Percentiles rank a stretch among this genome's conserved stretches.
Conservation (phyloP, 2,888 invertebrate genomes). For the Zhuqinia jingwanae region DNA sequence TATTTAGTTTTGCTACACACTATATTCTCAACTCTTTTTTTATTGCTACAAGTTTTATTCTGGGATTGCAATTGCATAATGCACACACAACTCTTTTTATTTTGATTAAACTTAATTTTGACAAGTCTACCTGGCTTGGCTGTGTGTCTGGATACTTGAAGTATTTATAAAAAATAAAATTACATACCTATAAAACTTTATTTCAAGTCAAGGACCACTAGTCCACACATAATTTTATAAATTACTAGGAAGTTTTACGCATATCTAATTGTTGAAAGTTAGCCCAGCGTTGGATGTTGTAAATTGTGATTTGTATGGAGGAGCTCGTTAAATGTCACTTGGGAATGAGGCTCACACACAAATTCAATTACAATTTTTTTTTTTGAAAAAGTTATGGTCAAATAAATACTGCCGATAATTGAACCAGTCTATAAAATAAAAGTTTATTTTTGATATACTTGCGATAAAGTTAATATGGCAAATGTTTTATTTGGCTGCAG, state of each 20-base stretch:
- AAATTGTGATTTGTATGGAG: background rate
- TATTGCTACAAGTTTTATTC: background rate
- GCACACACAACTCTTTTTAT: too few species aligned
- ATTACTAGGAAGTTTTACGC: constrained; percentile 16
- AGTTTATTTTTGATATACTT: constrained; percentile 4
- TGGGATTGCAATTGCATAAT: constrained; percentile 19
- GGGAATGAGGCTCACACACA: background rate
- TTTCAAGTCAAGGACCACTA: constrained; percentile 34
- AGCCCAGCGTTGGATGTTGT: too few species aligned
- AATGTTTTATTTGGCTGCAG: constrained; percentile 15
- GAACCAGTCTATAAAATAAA: constrained; percentile 38
- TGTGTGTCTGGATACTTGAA: too few species aligned
- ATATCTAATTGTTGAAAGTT: background rate
- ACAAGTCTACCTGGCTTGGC: too few species aligned
- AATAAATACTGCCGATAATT: constrained; percentile 23
- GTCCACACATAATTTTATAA: background rate
- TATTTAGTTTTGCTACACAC: too few species aligned
- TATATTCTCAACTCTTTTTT: background rate
- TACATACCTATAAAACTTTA: background rate
- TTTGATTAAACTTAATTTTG: background rate
- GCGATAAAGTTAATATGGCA: constrained; percentile 40
- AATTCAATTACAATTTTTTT: constrained; percentile 41
- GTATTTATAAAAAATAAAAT: too few species aligned
- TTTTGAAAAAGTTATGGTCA: constrained; percentile 19
- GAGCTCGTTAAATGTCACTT: constrained; percentile 13